Evolutionary conservation across 2,888 invertebrate genomes (phyloP).

Genomic region (Microdon myrmicae): DNA sequence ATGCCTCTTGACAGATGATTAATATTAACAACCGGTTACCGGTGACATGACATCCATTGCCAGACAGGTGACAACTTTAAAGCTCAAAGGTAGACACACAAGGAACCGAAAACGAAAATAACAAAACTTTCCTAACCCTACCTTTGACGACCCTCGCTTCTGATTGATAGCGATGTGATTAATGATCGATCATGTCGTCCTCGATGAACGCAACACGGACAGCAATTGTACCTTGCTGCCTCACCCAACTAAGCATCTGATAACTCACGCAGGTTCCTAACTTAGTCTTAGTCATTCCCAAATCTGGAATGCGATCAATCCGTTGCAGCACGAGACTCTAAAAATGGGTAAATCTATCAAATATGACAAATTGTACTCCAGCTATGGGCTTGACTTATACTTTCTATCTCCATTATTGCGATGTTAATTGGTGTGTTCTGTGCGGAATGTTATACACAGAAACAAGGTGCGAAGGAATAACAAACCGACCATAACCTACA

Average conservation of each 20-base stretch:
- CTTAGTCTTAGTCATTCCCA: too few species aligned
- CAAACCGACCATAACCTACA: too few species aligned
- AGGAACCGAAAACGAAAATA: not conserved
- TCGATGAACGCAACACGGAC: constrained; percentile 16
- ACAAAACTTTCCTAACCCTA: constrained; percentile 5
- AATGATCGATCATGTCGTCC: constrained; percentile 47
- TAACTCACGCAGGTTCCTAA: not conserved
- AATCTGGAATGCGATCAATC: constrained; percentile 20
- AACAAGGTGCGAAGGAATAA: not conserved
- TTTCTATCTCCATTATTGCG: constrained; percentile 10
- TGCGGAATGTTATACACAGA: too few species aligned
- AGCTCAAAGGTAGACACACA: constrained; percentile 19
- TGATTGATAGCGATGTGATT: constrained; percentile 47
- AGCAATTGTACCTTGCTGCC: constrained; percentile 12
- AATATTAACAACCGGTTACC: constrained; percentile 45
- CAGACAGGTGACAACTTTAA: constrained; percentile 45
- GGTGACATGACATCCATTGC: constrained; percentile 32
- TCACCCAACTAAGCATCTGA: constrained; percentile 28
- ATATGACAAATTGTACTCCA: constrained; percentile 43
- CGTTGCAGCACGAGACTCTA: not conserved
- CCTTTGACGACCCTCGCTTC: too few species aligned
- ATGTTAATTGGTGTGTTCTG: constrained; percentile 26
- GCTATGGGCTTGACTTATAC: constrained; percentile 6
- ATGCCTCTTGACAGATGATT: constrained; percentile 34
- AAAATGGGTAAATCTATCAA: constrained; percentile 36